These are phyloP conservation scores for Drosophila pegasa DNA, from an alignment of 2,888 invertebrate species.

Conservation along the genomic window DNA sequence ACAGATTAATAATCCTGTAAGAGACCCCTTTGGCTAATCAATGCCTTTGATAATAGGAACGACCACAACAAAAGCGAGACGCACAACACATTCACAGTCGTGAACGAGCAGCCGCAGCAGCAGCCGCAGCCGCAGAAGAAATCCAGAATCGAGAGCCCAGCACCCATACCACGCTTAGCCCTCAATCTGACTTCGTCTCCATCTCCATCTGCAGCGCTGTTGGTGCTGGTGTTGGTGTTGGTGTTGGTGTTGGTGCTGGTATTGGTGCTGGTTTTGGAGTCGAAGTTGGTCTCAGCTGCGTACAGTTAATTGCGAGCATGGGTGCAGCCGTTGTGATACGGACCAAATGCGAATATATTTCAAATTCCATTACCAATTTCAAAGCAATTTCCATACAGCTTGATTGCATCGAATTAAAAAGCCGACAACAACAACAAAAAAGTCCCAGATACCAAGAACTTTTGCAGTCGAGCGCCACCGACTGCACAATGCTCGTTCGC, in stretches of 20 bases:
- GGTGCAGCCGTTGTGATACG: conserved; percentile 44
- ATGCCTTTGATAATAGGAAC: conserved; percentile 53
- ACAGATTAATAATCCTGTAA: conserved; percentile 28
- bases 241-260: conserved; percentile 2
- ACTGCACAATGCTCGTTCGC: conserved; percentile 1
- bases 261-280: conserved; percentile 6
- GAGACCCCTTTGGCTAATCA: conserved; percentile 62
- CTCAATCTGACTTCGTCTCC: conserved; percentile 2
- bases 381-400: conserved; percentile 77
- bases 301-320: conserved; percentile 56
- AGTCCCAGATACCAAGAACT: background rate
- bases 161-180: background rate
- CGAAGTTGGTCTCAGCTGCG: conserved; percentile 43
- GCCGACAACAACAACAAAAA: conserved; percentile 43
- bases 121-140: conserved; percentile 2
- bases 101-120: no score
- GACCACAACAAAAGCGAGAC: conserved; percentile 33
- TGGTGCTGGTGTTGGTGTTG: background rate
- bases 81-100: conserved; percentile 5
- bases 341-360: conserved; percentile 60
- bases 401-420: conserved; percentile 78
- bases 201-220: background rate
- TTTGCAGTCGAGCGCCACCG: background rate
- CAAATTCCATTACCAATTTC: conserved; percentile 64
- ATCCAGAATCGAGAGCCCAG: background rate